phyloP scores from a whole-genome alignment of 2,888 invertebrate species.

The Callyntrura sp. region DNA sequence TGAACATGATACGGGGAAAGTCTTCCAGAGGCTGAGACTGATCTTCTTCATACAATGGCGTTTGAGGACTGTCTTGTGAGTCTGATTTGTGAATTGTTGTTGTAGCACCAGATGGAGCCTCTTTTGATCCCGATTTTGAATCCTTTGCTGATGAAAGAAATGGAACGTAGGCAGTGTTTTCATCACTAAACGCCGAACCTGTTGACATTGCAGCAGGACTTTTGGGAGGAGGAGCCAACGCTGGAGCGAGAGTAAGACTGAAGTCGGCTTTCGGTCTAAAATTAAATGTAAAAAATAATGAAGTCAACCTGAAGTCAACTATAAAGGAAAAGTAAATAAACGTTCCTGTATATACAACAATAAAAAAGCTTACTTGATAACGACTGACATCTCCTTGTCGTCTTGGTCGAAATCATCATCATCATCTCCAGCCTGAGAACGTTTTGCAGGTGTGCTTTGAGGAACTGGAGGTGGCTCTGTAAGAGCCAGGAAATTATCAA shows the following conservation, averaged over 20 bases:
- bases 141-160: slow-evolving; percentile 84
- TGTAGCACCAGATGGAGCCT: slow-evolving; percentile 61
- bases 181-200: slow-evolving; percentile 83
- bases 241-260: slow-evolving; percentile 88
- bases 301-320: too few relatives aligned
- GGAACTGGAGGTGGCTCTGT: slow-evolving; percentile 90
- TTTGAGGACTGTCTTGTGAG: slow-evolving; percentile 94
- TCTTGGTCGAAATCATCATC: slow-evolving; percentile 84
- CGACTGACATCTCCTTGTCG: slow-evolving; percentile 84
- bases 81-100: slow-evolving; percentile 84
- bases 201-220: slow-evolving; percentile 85
- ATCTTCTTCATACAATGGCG: slow-evolving; percentile 97
- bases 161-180: slow-evolving; percentile 84
- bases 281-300: background rate
- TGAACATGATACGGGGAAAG: slow-evolving; percentile 92
- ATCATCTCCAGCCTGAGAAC: slow-evolving; percentile 84
- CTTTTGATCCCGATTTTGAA: slow-evolving; percentile 61
- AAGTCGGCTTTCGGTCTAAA: slow-evolving; percentile 78
- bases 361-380: slow-evolving; percentile 84
- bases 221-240: slow-evolving; percentile 91
- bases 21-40: slow-evolving; percentile 96
- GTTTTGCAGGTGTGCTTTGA: slow-evolving; percentile 89
- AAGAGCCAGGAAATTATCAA: slow-evolving; percentile 89
- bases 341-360: slow-evolving; percentile 3
- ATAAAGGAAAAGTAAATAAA: background rate